Evolutionary conservation across 1,140 invertebrate species (phyloP), one percentile per base, ranked within the genome.

Genomic region (Anadara kagoshimensis): DNA sequence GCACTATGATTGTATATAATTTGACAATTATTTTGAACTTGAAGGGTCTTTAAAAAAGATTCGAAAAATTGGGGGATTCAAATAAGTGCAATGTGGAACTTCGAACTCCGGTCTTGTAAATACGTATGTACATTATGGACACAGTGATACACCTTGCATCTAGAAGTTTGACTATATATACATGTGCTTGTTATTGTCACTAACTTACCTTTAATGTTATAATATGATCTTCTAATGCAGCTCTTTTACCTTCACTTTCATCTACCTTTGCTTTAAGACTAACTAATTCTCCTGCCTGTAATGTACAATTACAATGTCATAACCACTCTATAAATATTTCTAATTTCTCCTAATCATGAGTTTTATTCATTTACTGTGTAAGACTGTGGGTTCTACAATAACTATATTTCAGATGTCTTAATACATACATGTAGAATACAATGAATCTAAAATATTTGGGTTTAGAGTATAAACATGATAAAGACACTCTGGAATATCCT

Each of bases 241-340:
- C 76, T 65, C 79, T 87, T 54, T 88, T 82, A 18, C 83, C 81
- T 73, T 87, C 84, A 67, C 72, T 76, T 76, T 90, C 87, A 81
- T 90, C 89, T 22, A 82, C 78, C 49, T 81, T 84, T 0, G 85
- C 83, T 77, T 89, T 89, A 45, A 86, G 68, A 61, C 71, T 74
- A 56, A 85, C 87, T 77, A 86, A 79, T n/a, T 86, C 83, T 61
- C 78, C 76, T 29, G 85, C 80, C 86, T 86, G 56, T 43, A 56
- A 58, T 59, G 10, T n/a, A 57, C 2, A n/a, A 57, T n/a, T 20
- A 57, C 22, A 57, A 57, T 20, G 4, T 20, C 10, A 18, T 51
- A 2, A 51, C 16, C 10, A 10, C 49, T 4, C 10, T 16, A 22
- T 22, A 18, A 22, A 51, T 51, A 22, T 22, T 26, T 22, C 56